phyloP scores from a whole-genome alignment of 2,113 vertebrate species.

The Dryoscopus gambensis region DNA sequence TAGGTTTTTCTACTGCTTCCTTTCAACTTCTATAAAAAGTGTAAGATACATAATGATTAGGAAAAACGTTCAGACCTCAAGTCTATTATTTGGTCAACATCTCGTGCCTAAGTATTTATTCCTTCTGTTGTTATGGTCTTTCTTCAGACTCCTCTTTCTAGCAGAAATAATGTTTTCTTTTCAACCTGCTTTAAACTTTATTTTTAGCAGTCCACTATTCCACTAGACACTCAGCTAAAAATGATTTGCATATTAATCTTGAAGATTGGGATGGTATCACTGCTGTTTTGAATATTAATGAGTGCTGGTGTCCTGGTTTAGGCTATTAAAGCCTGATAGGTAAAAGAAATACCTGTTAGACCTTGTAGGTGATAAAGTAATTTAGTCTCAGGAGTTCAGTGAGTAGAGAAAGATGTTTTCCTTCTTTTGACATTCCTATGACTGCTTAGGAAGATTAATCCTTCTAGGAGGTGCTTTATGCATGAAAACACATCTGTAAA shows the following conservation, averaged over 20 bases:
- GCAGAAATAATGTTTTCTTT: not conserved
- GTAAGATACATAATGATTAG: conserved; percentile 30
- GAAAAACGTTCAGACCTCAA: not conserved
- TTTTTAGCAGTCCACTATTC: not conserved
- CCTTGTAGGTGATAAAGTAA: not conserved
- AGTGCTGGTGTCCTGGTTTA: not conserved
- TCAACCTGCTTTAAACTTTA: not conserved
- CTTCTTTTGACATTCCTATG: not conserved
- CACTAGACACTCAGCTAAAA: not conserved
- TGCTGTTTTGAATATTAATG: not conserved
- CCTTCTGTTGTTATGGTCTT: not conserved
- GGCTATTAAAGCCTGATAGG: not conserved
- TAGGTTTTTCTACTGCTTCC: conserved; percentile 18
- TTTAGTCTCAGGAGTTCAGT: not conserved
- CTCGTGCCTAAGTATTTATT: not conserved
- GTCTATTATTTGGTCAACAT: not conserved
- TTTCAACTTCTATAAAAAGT: conserved; percentile 24
- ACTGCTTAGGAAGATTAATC: not conserved
- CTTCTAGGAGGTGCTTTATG: not conserved
- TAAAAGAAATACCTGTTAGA: not conserved
- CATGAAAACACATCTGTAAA: not conserved
- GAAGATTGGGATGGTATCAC: not conserved
- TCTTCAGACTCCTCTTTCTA: not conserved
- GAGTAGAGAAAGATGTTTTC: not conserved
- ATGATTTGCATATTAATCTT: not conserved